phyloP scores from a whole-genome alignment of 2,888 invertebrate genomes.

The Cabera pusaria region DNA sequence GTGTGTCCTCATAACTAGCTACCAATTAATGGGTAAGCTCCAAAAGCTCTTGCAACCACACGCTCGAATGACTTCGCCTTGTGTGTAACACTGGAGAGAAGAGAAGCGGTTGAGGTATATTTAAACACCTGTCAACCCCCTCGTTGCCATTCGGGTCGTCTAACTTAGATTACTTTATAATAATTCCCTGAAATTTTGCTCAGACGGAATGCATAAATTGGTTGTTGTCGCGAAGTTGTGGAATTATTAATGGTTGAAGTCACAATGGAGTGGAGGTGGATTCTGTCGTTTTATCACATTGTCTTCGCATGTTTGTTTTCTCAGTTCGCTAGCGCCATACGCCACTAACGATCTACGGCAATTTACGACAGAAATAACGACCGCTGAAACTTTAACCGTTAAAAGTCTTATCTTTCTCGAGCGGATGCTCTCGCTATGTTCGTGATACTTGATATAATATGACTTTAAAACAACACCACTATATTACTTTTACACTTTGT shows the following conservation, averaged over 20 bases:
- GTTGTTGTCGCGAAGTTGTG: slow-evolving; percentile 62
- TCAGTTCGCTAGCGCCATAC: slow-evolving; percentile 41
- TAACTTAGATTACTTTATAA: slow-evolving; percentile 81
- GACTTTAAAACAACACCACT: slow-evolving; percentile 34
- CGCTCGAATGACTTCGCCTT: slow-evolving; percentile 53
- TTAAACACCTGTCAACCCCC: slow-evolving; percentile 75
- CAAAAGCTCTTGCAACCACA: slow-evolving; percentile 54
- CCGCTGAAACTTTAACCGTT: slow-evolving; percentile 56
- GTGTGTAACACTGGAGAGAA: slow-evolving; percentile 51
- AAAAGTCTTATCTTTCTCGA: slow-evolving; percentile 53
- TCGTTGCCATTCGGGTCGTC: slow-evolving; percentile 59
- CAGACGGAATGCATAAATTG: slow-evolving; percentile 69
- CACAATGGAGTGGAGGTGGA: slow-evolving; percentile 46
- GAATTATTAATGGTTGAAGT: slow-evolving; percentile 65
- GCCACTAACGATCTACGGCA: slow-evolving; percentile 55
- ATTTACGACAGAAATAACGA: slow-evolving; percentile 59
- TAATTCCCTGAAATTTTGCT: slow-evolving; percentile 67
- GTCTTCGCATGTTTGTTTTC: slow-evolving; percentile 55
- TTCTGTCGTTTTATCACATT: slow-evolving; percentile 57
- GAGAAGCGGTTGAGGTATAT: slow-evolving; percentile 61
- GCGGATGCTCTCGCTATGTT: slow-evolving; percentile 35
- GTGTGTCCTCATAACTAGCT: slow-evolving; percentile 30
- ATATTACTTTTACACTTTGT: slow-evolving; percentile 31
- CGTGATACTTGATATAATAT: slow-evolving; percentile 32
- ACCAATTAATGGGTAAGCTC: slow-evolving; percentile 55